Percentiles rank a stretch among this genome's conserved stretches.
Conservation (phyloP, 2,113 vertebrate genomes). For the Nesogale talazaci region DNA sequence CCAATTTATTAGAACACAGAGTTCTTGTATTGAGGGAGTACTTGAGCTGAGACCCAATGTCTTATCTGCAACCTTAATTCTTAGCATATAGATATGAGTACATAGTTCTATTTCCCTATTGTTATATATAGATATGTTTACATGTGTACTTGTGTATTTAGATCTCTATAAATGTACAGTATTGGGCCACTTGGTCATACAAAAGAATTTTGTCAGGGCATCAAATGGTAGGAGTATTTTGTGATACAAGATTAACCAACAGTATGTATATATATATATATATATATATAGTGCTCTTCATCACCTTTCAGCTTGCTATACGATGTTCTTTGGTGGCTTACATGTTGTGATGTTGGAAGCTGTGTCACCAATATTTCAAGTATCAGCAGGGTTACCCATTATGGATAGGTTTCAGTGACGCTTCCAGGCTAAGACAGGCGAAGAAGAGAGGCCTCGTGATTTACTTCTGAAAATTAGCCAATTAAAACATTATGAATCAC, state of each 20-base stretch:
- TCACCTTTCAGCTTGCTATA: neutral
- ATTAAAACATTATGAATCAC: neutral
- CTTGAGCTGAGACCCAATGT: too few relatives aligned
- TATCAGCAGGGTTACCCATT: neutral
- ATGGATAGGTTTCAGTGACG: neutral
- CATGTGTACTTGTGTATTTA: too few relatives aligned
- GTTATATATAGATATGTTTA: too few relatives aligned
- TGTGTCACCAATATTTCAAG: neutral
- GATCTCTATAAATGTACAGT: neutral
- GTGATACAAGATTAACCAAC: neutral
- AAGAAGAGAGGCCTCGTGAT: neutral
- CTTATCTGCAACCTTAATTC: too few relatives aligned
- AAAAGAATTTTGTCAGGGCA: conserved; percentile 33
- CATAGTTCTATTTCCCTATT: too few relatives aligned
- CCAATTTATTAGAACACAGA: too few relatives aligned
- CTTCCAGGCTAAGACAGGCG: neutral
- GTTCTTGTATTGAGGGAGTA: too few relatives aligned
- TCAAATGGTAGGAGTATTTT: neutral
- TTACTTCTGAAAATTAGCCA: neutral
- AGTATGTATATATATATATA: neutral
- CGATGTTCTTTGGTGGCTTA: neutral
- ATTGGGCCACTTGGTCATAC: neutral
- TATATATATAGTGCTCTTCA: neutral
- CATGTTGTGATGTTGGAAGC: neutral
- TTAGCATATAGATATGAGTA: too few relatives aligned